phyloP scores from a whole-genome alignment of 1,140 invertebrate genomes.

The Megathymus violae region DNA sequence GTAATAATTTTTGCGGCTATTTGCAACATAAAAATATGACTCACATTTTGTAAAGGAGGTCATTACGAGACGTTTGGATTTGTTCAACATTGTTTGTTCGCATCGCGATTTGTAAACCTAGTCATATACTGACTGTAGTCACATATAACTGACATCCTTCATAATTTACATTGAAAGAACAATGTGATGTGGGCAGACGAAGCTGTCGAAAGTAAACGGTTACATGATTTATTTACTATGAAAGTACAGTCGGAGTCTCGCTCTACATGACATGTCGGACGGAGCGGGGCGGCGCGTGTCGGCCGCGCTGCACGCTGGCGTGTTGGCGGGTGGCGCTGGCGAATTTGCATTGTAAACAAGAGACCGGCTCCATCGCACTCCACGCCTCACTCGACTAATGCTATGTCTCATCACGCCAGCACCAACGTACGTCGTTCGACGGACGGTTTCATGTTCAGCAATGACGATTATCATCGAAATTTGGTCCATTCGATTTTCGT shows the following conservation, averaged over 20 bases:
- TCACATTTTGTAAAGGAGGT: no score
- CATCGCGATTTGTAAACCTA: no score
- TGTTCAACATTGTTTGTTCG: no score
- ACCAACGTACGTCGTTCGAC: constrained; percentile 44
- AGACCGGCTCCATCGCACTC: constrained; percentile 29
- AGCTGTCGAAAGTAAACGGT: constrained; percentile 53
- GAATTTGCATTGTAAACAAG: constrained; percentile 47
- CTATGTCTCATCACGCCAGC: constrained; percentile 29
- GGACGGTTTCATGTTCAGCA: constrained; percentile 40
- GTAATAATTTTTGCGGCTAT: no score
- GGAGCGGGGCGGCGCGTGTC: constrained; percentile 42
- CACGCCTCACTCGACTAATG: constrained; percentile 39
- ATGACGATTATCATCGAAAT: constrained; percentile 44
- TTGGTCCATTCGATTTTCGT: constrained; percentile 13
- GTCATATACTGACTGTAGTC: not conserved
- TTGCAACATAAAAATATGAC: no score
- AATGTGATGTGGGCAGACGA: constrained; percentile 35
- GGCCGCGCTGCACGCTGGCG: constrained; percentile 40
- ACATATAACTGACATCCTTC: not conserved
- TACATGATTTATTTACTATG: constrained; percentile 70
- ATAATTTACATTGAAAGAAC: constrained; percentile 11
- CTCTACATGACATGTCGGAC: constrained; percentile 78
- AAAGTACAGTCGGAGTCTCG: constrained; percentile 72
- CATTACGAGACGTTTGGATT: no score
- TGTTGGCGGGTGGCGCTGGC: constrained; percentile 38